Evolutionary conservation across 2,888 invertebrate species (phyloP), one percentile per base, ranked within the genome.

Genomic region (Himalopsyche tibetana): DNA sequence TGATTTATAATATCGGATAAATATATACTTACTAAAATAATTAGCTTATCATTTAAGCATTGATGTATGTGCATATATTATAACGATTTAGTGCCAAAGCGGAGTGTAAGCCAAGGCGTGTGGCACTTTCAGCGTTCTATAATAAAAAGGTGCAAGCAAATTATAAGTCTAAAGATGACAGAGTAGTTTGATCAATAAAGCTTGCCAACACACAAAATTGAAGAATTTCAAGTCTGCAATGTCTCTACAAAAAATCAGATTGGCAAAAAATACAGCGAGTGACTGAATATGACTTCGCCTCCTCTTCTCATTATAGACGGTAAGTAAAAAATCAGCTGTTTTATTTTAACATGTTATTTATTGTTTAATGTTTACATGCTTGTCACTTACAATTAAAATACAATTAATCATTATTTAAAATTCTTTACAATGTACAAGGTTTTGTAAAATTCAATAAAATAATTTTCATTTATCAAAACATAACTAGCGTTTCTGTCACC

Each of bases 371-470:
- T 88, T 88, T 88, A 88, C 88, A 88, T 88, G 82, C 82, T 85
- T 85, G 82, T 86, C 85, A 85, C 85, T 87, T 87, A 88, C 82
- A 55, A 80, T 84, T 86, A 88, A 88, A 88, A 87, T 87, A 87
- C 85, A 92, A 93, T 92, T 92, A 92, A 93, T 92, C 92, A 93
- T 92, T 92, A 92, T 92, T 93, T 89, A 89, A 89, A 93, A 92
- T 74, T 93, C 93, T 93, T 92, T 93, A 93, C 93, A 93, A 93
- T 93, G 93, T 93, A 93, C 93, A 93, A 93, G 92, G 92, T 92
- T 92, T 92, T 88, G 87, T 93, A 93, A 92, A 93, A 92, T 92
- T 92, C 92, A 92, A 93, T 93, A 93, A 92, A 93, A 93, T 93
- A 93, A 93, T 92, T 92, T 82, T 92, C 92, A 92, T 92, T 92